These are phyloP conservation scores for Ectropis grisescens DNA, from an alignment of 1,140 invertebrate genomes.

Conservation along the genomic window DNA sequence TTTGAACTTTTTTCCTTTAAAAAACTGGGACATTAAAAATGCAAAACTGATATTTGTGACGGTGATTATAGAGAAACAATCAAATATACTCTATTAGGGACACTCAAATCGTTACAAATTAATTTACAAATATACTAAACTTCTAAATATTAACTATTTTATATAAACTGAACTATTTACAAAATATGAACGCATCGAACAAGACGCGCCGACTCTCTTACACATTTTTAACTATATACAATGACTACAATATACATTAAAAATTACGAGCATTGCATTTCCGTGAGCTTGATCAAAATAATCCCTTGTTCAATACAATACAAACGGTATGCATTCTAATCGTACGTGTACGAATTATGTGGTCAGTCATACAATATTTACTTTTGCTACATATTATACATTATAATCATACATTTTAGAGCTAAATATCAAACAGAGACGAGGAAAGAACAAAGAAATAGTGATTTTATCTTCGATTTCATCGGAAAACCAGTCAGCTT, in stretches of 20 bases:
- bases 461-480: no score
- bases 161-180: conserved; percentile 69
- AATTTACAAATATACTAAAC: conserved; percentile 69
- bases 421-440: no score
- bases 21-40: conserved; percentile 46
- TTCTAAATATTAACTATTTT: conserved; percentile 60
- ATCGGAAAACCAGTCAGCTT: no score
- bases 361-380: conserved; percentile 17
- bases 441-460: no score
- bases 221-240: conserved; percentile 68
- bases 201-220: conserved; percentile 48
- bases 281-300: conserved; percentile 56
- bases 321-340: conserved; percentile 14
- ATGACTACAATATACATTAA: conserved; percentile 63
- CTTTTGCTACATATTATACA: no score
- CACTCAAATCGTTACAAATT: conserved; percentile 62
- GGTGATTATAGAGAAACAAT: conserved; percentile 59
- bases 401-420: no score
- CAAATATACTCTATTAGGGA: conserved; percentile 50
- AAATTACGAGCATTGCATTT: conserved; percentile 61
- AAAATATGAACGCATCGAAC: conserved; percentile 55
- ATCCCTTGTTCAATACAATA: conserved; percentile 50
- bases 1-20: conserved; percentile 40
- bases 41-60: conserved; percentile 69
- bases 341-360: conserved; percentile 18